These are phyloP conservation scores for Cygnus olor DNA, from an alignment of 2,797 vertebrate species.

Conservation along the genomic window DNA sequence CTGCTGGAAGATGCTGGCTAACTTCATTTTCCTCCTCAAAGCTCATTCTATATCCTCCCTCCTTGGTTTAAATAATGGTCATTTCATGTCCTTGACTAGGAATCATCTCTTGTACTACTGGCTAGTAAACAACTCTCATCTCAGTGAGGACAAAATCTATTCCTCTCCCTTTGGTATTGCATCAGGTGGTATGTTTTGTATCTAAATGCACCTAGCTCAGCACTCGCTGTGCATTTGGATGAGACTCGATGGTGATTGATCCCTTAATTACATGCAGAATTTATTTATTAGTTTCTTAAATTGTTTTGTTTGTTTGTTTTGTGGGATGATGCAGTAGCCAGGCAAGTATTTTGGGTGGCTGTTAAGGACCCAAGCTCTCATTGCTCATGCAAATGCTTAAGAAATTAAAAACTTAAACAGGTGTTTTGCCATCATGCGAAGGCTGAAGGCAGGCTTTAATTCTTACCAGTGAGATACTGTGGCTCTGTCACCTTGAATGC, in stretches of 20 bases:
- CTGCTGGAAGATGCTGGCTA: background rate
- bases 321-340: background rate
- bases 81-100: background rate
- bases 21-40: background rate
- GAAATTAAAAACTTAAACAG: background rate
- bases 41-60: background rate
- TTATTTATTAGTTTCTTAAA: background rate
- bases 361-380: background rate
- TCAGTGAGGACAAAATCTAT: background rate
- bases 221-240: accelerated
- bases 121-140: background rate
- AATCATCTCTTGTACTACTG: background rate
- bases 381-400: accelerated
- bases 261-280: background rate
- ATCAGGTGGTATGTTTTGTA: accelerated
- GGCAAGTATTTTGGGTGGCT: background rate
- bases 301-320: background rate
- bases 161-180: background rate
- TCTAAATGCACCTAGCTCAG: background rate
- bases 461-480: accelerated
- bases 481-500: background rate
- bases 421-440: background rate
- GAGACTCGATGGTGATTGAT: background rate
- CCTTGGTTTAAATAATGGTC: background rate
- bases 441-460: background rate